phyloP scores from a whole-genome alignment of 2,113 vertebrate species.

The Bettongia penicillata region DNA sequence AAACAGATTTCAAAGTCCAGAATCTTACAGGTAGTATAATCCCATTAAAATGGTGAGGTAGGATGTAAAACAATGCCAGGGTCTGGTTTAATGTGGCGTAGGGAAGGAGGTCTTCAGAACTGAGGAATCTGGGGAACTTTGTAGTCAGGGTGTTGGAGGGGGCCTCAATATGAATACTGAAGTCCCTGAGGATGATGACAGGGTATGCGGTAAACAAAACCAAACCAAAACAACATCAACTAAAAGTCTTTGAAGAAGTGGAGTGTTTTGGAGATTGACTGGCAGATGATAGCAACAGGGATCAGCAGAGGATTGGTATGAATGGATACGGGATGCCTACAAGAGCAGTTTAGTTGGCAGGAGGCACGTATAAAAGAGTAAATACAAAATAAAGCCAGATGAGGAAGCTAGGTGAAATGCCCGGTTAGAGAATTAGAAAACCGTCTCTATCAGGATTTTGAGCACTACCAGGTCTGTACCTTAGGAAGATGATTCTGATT shows the following conservation, averaged over 20 bases:
- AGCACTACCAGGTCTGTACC: neutral
- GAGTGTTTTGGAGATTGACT: neutral
- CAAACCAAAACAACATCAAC: no score
- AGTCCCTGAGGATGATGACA: no score
- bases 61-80: no score
- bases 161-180: no score
- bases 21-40: no score
- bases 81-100: no score
- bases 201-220: no score
- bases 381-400: neutral
- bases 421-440: neutral
- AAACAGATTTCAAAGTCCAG: no score
- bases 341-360: neutral
- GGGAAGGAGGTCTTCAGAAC: no score
- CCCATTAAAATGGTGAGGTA: no score
- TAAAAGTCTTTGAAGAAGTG: neutral
- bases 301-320: neutral
- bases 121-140: no score
- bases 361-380: neutral
- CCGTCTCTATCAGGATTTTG: neutral
- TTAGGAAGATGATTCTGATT: neutral
- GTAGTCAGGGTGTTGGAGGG: no score
- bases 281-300: neutral
- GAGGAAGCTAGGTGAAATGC: neutral
- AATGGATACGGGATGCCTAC: neutral